Evolutionary conservation across 2,113 vertebrate species (phyloP).

Genomic region (Ameiurus melas): DNA sequence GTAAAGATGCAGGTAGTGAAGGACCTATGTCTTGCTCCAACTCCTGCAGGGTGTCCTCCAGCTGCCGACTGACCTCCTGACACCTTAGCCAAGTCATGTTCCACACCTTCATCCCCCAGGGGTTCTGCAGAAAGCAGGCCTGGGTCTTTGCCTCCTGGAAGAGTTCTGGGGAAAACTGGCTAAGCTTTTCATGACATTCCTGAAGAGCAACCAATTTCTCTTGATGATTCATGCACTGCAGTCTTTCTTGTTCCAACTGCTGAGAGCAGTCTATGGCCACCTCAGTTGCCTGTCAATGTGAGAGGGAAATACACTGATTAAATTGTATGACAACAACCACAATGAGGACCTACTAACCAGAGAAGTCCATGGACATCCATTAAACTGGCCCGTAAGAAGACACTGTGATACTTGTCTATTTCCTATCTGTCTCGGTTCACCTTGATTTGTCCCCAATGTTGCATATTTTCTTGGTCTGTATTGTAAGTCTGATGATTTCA

Average conservation of each 20-base stretch:
- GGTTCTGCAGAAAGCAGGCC: conserved; percentile 65
- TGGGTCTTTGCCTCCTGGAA: conserved; percentile 81
- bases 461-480: background rate
- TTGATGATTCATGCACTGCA: conserved; percentile 57
- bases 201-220: conserved; percentile 70
- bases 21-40: conserved; percentile 52
- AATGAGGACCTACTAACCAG: background rate
- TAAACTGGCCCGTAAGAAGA: background rate
- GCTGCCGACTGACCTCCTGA: conserved; percentile 69
- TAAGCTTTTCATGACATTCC: conserved; percentile 77
- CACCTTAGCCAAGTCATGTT: conserved; percentile 74
- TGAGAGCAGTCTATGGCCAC: conserved; percentile 76
- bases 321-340: background rate
- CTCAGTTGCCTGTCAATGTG: conserved; percentile 27
- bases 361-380: background rate
- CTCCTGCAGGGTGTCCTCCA: conserved; percentile 71
- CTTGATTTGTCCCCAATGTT: background rate
- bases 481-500: background rate
- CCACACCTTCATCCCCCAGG: conserved; percentile 74
- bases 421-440: background rate
- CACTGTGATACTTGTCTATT: background rate
- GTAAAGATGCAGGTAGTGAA: conserved; percentile 2
- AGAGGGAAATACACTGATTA: background rate
- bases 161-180: conserved; percentile 70
- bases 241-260: conserved; percentile 64